phyloP scores from a whole-genome alignment of 2,113 vertebrate genomes.

The Syngnathoides biaculeatus region DNA sequence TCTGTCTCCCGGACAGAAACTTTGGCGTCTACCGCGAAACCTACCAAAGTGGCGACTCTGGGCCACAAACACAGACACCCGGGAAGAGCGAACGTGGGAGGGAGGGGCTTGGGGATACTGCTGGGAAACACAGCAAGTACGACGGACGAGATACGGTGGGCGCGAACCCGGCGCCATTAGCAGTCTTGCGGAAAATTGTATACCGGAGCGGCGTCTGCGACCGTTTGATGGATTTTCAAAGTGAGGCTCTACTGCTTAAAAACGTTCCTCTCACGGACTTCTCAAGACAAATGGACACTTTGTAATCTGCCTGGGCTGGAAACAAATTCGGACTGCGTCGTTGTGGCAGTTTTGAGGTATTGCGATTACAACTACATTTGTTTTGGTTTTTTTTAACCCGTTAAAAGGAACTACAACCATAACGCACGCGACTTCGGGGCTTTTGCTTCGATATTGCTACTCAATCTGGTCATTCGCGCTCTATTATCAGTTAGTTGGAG shows the following conservation, averaged over 20 bases:
- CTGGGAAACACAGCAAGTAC: conserved; percentile 48
- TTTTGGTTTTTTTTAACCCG: background rate
- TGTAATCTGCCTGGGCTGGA: no score
- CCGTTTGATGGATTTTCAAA: no score
- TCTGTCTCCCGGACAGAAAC: conserved; percentile 28
- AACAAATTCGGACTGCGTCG: no score
- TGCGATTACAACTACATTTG: no score
- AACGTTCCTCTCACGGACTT: no score
- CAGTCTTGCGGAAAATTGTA: background rate
- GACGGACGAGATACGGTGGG: conserved; percentile 31
- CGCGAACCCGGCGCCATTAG: conserved; percentile 4
- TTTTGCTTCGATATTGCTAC: conserved; percentile 40
- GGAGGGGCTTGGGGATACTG: conserved; percentile 19
- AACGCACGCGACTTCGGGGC: conserved; percentile 18
- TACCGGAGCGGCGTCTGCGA: background rate
- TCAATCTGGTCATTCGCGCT: conserved; percentile 34
- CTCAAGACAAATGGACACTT: no score
- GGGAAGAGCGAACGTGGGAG: conserved; percentile 44
- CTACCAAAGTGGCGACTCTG: conserved; percentile 45
- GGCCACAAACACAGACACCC: conserved; percentile 34
- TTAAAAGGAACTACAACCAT: background rate
- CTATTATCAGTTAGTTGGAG: conserved; percentile 26
- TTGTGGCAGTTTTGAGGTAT: no score
- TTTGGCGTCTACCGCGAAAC: conserved; percentile 38
- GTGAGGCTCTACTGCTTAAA: no score